A percentile compares a stretch with the other conserved stretches of the same genome.
Conservation (phyloP, 1,140 invertebrate species). For the Mycetomoellerius zeteki region DNA sequence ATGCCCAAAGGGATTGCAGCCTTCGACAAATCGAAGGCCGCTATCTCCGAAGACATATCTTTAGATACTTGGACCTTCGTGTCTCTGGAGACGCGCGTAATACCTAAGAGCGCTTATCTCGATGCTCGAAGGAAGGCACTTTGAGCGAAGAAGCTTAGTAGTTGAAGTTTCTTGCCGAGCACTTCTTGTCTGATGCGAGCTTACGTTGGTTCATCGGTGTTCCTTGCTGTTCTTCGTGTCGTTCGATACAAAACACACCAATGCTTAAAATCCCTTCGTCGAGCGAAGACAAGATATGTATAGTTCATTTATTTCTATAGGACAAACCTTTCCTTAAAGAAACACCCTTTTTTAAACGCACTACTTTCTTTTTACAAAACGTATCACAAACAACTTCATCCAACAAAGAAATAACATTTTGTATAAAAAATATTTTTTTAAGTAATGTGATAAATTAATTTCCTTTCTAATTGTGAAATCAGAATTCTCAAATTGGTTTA, state of each 20-base stretch:
- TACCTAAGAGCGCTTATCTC: constrained; percentile 65
- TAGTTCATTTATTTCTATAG: neutral
- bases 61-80: constrained; percentile 45
- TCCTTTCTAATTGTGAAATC: neutral
- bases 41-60: constrained; percentile 48
- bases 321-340: neutral
- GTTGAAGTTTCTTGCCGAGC: constrained; percentile 60
- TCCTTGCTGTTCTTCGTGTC: constrained; percentile 13
- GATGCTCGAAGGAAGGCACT: constrained; percentile 61
- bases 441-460: neutral
- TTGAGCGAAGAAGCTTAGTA: constrained; percentile 66
- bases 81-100: constrained; percentile 51
- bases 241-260: constrained; percentile 53
- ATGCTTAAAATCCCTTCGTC: constrained; percentile 44
- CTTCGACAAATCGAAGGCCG: constrained; percentile 58
- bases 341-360: neutral
- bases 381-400: neutral
- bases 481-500: constrained; percentile 13
- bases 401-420: neutral
- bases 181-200: constrained; percentile 61
- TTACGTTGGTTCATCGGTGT: constrained; percentile 60
- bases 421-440: neutral
- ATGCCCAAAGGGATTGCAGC: constrained; percentile 51
- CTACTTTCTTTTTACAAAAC: neutral
- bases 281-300: neutral